These are phyloP conservation scores for Phalera bucephala DNA, from an alignment of 2,888 invertebrate genomes.

Conservation along the genomic window DNA sequence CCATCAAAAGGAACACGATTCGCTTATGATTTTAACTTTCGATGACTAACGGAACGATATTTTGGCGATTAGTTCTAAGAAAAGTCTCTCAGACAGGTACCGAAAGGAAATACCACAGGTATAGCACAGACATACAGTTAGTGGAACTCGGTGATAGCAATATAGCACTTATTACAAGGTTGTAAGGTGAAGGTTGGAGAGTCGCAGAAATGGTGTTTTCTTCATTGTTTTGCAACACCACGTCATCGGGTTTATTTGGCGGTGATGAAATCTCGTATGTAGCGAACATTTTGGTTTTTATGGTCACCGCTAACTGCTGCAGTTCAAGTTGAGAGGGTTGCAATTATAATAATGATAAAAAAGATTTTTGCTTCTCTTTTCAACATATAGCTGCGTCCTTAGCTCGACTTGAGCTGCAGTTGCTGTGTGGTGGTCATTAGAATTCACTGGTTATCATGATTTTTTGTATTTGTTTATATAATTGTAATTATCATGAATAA, in stretches of 20 bases:
- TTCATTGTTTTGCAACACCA: conserved; percentile 1
- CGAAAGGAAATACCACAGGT: conserved; percentile 58
- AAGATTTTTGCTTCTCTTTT: too few relatives aligned
- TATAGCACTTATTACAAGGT: conserved; percentile 3
- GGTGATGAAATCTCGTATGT: conserved; percentile 1
- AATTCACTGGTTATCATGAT: too few relatives aligned
- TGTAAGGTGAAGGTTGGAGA: conserved; percentile 4
- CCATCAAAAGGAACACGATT: conserved; percentile 33
- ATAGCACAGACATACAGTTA: conserved; percentile 20
- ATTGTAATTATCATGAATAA: too few relatives aligned
- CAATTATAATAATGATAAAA: too few relatives aligned
- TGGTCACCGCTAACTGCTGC: too few relatives aligned
- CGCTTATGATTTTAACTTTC: conserved; percentile 46
- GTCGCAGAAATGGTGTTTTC: neutral
- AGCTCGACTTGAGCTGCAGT: too few relatives aligned
- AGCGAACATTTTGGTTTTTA: too few relatives aligned
- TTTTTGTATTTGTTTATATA: too few relatives aligned
- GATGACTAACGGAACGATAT: conserved; percentile 59
- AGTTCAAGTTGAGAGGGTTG: too few relatives aligned
- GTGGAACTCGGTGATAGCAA: conserved; percentile 23
- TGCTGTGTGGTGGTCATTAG: too few relatives aligned
- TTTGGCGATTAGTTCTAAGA: conserved; percentile 53
- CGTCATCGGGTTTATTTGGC: conserved; percentile 1
- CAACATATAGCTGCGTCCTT: too few relatives aligned
- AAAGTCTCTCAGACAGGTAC: conserved; percentile 48